Evolutionary conservation across 1,140 invertebrate species (phyloP), one percentile per base, ranked within the genome.

Genomic region (Archivesica marissinica): DNA sequence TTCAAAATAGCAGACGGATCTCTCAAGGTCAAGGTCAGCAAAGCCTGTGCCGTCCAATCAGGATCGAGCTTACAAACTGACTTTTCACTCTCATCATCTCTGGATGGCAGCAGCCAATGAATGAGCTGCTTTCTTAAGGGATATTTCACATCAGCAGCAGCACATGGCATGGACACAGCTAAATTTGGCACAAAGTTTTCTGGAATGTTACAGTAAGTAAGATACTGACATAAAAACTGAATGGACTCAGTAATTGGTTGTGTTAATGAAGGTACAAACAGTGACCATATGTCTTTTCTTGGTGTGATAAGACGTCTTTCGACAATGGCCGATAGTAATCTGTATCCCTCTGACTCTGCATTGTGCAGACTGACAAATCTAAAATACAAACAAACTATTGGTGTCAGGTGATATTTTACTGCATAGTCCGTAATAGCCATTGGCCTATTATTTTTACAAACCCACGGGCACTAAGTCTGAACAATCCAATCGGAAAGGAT

Each of bases 1-100:
- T 13, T 41, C 61, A 68, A 20, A 0, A 20, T 30, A 30, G 30
- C 38, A 35, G 82, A 52, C 15, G 72, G 72, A 70, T 85, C 61
- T 52, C 74, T 85, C 41, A 85, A 77, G 39, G 74, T 78, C 50
- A 85, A 85, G 13, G 82, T 41, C 44, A 85, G n/a, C 20, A 85
- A 52, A 64, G 74, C 56, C 30, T 66, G 72, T 38, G 82, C 74
- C 70, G 74, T 77, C 82, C 74, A 78, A 68, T 66, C 64, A 68
- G 72, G 64, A 54, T 77, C 59, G 1, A 85, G n/a, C 28, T 77
- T 70, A 72, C 44, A 68, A 50, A 25, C 17, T 70, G 41, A 47
- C 47, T 38, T 77, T 70, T 85, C 82, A 77, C 28, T 33, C n/a
- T 61, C 82, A 41, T 85, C 74, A 44, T 85, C 82, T 38, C 39